These are phyloP conservation scores for Nephotettix cincticeps DNA, from an alignment of 1,140 invertebrate genomes.

Conservation along the genomic window DNA sequence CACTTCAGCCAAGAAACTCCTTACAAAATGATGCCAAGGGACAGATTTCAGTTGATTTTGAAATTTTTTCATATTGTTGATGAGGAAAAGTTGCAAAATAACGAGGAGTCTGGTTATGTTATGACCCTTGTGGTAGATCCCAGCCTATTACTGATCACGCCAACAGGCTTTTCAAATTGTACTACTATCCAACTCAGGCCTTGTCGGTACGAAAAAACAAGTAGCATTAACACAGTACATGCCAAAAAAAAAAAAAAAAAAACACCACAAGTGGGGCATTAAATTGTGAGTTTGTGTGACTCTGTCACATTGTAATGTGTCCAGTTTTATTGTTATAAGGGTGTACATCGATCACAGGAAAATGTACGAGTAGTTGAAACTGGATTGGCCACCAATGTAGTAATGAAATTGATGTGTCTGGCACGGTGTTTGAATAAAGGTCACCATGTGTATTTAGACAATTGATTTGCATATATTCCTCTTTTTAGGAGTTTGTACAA, in stretches of 20 bases:
- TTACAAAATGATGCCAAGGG: neutral
- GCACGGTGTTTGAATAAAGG: conserved; percentile 8
- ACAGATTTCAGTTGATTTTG: conserved; percentile 15
- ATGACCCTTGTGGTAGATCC: conserved; percentile 41
- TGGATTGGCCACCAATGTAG: conserved; percentile 10
- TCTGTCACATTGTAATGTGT: conserved; percentile 33
- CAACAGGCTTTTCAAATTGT: conserved; percentile 38
- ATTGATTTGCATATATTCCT: conserved; percentile 9
- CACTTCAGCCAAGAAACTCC: neutral
- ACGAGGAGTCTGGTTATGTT: conserved; percentile 36
- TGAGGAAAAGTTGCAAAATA: conserved; percentile 30
- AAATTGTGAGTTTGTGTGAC: conserved; percentile 36
- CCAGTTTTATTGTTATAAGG: conserved; percentile 36
- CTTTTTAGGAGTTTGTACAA: neutral
- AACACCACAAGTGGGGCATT: conserved; percentile 36
- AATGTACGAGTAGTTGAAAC: neutral
- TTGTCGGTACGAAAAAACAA: conserved; percentile 38
- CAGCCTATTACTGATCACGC: conserved; percentile 38
- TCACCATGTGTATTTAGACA: conserved; percentile 12
- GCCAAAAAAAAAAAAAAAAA: conserved; percentile 41
- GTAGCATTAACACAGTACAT: conserved; percentile 39
- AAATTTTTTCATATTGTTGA: conserved; percentile 9
- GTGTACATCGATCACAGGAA: conserved; percentile 19
- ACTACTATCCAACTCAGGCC: conserved; percentile 40
- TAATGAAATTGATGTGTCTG: neutral